Evolutionary conservation across 2,113 vertebrate species (phyloP), one percentile per base, ranked within the genome.

Genomic region (Regulus satrapa): DNA sequence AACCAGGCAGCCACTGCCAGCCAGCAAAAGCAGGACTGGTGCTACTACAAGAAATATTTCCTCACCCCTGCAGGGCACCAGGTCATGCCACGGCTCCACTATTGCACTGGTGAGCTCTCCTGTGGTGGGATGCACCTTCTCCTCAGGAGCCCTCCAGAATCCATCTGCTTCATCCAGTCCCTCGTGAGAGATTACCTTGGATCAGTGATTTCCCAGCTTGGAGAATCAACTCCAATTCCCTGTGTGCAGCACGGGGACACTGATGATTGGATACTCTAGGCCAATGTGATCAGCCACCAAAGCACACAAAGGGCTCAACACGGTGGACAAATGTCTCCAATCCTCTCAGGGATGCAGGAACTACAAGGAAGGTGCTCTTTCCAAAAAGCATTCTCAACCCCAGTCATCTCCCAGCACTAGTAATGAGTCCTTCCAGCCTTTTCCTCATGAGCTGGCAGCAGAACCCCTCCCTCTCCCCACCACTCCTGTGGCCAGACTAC

Each of bases 261-360:
- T 76, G 63, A 21, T 36, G 54, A n/a, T 2, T 36, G n/a, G 38
- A 52, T 46, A 18, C 4, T 58, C 38, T 26, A 61, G n/a, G 54
- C 62, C 54, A 86, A 5, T 16, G 32, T 18, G 32, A 52, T 32
- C 54, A 61, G 45, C 12, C 54, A 43, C 43, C 52, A 77, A 52
- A 45, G 54, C 13, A 34, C n/a, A 38, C 10, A 5, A 55, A 71
- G 29, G 12, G 40, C 55, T 62, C 55, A n/a, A 12, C 38, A 45
- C 0, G 0, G 38, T 7, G 38, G 18, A 46, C n/a, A 55, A 34
- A 48, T 21, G 17, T 46, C 48, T 31, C 6, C 36, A 63, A 10
- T 31, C 17, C 56, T 55, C 74, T 34, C 83, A 55, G 74, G 25
- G 56, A 71, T 63, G 34, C 48, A 88, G 40, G 24, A 20, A n/a